A percentile compares a stretch with the other conserved stretches of the same genome.
Evolutionary conservation across 1,140 invertebrate species (phyloP).

Genomic region (Plutomurus gul): DNA sequence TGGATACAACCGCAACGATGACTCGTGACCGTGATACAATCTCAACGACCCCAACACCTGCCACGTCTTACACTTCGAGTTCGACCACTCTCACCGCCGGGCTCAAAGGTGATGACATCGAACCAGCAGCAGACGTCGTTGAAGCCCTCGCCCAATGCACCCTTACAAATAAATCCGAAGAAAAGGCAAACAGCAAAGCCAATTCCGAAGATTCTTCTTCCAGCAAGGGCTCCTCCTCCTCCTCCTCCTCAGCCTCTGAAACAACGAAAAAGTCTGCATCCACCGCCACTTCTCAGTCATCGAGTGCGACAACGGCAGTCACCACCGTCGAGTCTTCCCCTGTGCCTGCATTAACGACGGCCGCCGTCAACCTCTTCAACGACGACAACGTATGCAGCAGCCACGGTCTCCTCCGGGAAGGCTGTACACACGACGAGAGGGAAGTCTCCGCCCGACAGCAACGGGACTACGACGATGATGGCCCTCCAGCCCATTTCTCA

Average conservation of each 20-base stretch:
- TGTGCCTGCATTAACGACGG: not conserved
- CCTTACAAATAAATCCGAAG: not conserved
- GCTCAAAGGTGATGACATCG: not conserved
- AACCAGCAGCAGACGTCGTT: not conserved
- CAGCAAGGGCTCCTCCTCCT: not conserved
- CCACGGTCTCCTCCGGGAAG: not conserved
- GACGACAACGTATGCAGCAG: not conserved
- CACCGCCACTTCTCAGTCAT: not conserved
- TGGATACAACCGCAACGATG: slow-evolving; percentile 20
- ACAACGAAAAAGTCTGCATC: not conserved
- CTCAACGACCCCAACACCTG: slow-evolving; percentile 12
- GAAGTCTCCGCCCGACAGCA: not conserved
- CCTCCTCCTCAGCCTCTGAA: not conserved
- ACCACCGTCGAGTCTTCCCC: not conserved
- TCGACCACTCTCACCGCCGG: not conserved
- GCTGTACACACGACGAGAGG: not conserved
- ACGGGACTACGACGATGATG: not conserved
- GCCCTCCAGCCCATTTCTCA: slow-evolving; percentile 17
- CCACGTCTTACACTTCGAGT: slow-evolving; percentile 9
- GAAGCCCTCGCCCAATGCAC: not conserved
- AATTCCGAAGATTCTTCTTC: not conserved
- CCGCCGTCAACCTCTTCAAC: not conserved
- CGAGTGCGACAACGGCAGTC: not conserved
- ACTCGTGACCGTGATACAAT: slow-evolving; percentile 23
- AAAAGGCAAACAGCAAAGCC: not conserved